phyloP scores from a whole-genome alignment of 2,888 invertebrate species.

The Heliconius cydno region DNA sequence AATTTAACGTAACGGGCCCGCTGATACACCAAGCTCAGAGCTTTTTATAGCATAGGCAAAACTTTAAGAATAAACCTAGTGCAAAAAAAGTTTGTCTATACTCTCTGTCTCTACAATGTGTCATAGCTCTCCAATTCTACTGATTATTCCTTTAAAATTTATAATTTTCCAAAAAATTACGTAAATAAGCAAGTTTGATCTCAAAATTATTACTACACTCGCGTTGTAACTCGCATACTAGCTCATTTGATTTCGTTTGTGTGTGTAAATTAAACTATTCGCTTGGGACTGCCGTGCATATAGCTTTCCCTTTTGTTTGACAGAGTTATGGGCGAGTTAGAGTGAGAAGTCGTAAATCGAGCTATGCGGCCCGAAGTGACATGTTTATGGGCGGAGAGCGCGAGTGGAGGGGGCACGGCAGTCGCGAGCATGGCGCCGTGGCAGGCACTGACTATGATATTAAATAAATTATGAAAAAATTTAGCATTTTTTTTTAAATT shows the following conservation, averaged over 20 bases:
- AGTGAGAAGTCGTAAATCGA: constrained; percentile 83
- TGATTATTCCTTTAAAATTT: not conserved
- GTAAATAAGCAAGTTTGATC: constrained; percentile 51
- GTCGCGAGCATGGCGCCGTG: constrained; percentile 79
- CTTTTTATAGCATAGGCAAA: constrained; percentile 65
- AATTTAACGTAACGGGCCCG: constrained; percentile 70
- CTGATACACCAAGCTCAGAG: constrained; percentile 70
- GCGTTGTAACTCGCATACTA: constrained; percentile 73
- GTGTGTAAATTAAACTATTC: constrained; percentile 83
- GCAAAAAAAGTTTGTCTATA: not conserved
- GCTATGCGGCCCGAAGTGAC: constrained; percentile 76
- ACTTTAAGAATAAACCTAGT: constrained; percentile 51
- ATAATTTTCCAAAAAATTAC: not conserved
- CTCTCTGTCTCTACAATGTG: not conserved
- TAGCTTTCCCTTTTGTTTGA: constrained; percentile 83
- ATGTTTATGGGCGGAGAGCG: constrained; percentile 83
- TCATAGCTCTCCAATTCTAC: too few relatives aligned
- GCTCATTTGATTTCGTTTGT: constrained; percentile 76
- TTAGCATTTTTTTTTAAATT: constrained; percentile 1
- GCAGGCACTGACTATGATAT: constrained; percentile 47
- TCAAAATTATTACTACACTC: constrained; percentile 58
- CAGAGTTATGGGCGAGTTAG: constrained; percentile 81
- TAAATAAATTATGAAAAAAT: constrained; percentile 34
- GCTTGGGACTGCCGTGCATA: constrained; percentile 82
- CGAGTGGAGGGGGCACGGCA: constrained; percentile 74